Evolutionary conservation across 2,888 invertebrate genomes (phyloP), one percentile per base, ranked within the genome.

Genomic region (Drosophila pegasa): DNA sequence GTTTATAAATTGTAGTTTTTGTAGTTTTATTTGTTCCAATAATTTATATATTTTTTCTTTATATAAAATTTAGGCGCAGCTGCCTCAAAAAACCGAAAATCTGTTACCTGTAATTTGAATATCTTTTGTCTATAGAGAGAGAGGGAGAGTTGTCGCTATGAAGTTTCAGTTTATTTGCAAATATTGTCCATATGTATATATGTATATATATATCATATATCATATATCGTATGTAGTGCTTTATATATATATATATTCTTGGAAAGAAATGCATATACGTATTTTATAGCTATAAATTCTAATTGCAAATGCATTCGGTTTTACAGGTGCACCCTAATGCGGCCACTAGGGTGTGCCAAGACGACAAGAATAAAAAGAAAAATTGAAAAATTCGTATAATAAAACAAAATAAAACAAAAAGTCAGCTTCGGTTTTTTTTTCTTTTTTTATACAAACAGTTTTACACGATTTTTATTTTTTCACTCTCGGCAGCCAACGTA

Each of bases 281-380:
- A 54, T 45, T 70, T 73, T 71, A 83, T 71, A 84, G 79, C 86
- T 86, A 86, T 86, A 86, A 86, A 86, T 86, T 86, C 86, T 80
- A 89, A 77, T 78, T 71, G 82, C 82, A 86, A 86, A 86, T 86
- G 89, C 86, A 86, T 86, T 89, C 80, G 82, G 68, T 88, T 81
- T 45, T 45, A 27, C 43, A 45, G 2, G 43, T 27, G 16, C 43
- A 43, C 25, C 43, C 43, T 43, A 43, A 43, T 71, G 60, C 63
- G 70, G 64, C 16, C 6, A n/a, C 5, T 27, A 10, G 16, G 41
- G 57, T 65, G 33, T 40, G 50, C 41, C 29, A 40, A 12, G 33
- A 70, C 14, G 55, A 29, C 37, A 35, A 27, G 18, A 35, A n/a
- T 16, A 59, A 29, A 14, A 41, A 41, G 18, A 37, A 27, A 20